Base-by-base conservation (phyloP, 1,140 invertebrate species). In the Mya arenaria region DNA sequence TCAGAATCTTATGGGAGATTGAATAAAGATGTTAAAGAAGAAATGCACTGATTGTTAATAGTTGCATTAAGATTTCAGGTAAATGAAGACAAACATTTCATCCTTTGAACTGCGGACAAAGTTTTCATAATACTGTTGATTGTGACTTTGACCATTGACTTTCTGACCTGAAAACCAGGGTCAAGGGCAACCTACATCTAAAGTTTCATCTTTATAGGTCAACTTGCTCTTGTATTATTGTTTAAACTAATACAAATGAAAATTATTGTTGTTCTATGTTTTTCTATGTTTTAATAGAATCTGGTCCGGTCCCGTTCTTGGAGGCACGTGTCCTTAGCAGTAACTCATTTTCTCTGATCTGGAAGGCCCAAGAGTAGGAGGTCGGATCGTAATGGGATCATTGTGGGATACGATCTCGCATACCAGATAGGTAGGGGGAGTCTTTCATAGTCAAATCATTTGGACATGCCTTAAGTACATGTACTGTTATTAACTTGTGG, bases 371-470 rank as follows among this genome's bases (percentile, higher is more conserved):
- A 36, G 94, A 96, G 25, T 19, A 15, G n/a, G 69, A 48, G 34
- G n/a, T n/a, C n/a, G n/a, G 96, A 98, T 89, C 95, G 97, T n/a
- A 99, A 99, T 93, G 98, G 98, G 39, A 95, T 96, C 78, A 92
- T 99, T 0, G 97, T 95, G 0, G 98, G 98, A 19, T 99, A 99
- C 92, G 96, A 96, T 90, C 97, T 99, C 87, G 97, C 96, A 90
- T 98, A 97, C 92, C 95, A 97, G 89, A 94, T 89, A 95, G 85
- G 96, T 98, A 0, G 19, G 48, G 48, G 48, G 17, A n/a, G 19
- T 17, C 25, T 48, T 48, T 48, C 1, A 23, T 52, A 52, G 19
- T 52, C 25, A n/a, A 2, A 52, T 8, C 48, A 4, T 52, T 52
- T 52, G 17, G 17, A 52, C 17, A 52, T n/a, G 48, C 48, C 19